Evolutionary conservation across 2,797 vertebrate genomes (phyloP).

Genomic region (Percopsis omiscomaycus): DNA sequence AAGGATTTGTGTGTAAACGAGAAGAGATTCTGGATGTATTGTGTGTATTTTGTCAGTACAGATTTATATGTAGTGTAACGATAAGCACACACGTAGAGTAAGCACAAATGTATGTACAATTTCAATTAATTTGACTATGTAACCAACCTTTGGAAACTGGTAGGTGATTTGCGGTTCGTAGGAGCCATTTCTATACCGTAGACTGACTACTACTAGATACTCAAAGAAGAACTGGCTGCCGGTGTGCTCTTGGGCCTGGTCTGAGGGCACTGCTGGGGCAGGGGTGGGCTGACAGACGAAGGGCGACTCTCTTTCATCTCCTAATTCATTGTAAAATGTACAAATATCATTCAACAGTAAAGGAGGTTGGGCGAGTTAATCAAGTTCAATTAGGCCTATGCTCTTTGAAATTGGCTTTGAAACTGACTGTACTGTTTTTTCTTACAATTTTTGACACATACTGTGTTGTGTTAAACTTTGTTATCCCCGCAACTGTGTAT

Average conservation of each 20-base stretch:
- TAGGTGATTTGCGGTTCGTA: conserved; percentile 84
- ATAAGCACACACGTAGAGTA: background rate
- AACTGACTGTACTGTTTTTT: no score
- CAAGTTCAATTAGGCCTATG: no score
- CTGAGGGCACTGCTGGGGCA: background rate
- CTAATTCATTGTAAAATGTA: conserved; percentile 11
- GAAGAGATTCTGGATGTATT: background rate
- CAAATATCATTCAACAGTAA: background rate
- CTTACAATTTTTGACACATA: no score
- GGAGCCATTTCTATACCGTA: conserved; percentile 66
- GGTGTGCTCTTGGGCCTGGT: conserved; percentile 30
- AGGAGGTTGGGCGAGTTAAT: background rate
- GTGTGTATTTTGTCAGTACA: background rate
- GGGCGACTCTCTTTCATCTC: conserved; percentile 11
- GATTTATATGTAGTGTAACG: background rate
- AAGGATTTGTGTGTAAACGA: background rate
- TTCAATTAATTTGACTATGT: conserved; percentile 10
- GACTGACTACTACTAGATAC: conserved; percentile 83
- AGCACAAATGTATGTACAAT: background rate
- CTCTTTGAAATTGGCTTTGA: no score
- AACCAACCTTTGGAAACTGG: conserved; percentile 85
- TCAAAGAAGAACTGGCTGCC: conserved; percentile 82
- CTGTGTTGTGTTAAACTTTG: no score
- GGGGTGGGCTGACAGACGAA: background rate
- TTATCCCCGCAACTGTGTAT: no score